phyloP scores from a whole-genome alignment of 1,140 invertebrate species.

The Colletes gigas region DNA sequence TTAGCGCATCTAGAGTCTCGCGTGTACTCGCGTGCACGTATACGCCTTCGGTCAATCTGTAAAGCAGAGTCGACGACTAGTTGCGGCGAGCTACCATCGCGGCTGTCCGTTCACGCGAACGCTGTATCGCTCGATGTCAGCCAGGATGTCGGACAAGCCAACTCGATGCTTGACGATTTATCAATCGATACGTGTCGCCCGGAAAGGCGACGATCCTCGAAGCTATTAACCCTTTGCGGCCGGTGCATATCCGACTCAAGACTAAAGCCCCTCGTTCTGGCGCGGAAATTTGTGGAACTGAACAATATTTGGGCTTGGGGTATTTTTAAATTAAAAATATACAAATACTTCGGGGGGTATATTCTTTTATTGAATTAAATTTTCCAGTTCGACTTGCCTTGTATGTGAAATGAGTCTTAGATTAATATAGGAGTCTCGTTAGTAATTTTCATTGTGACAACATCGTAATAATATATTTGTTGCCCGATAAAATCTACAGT shows the following conservation, averaged over 20 bases:
- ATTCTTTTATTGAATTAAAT: too few species aligned
- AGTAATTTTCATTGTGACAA: too few species aligned
- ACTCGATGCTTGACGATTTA: slow-evolving; percentile 49
- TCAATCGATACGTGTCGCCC: slow-evolving; percentile 37
- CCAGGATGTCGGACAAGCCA: slow-evolving; percentile 49
- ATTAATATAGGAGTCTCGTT: too few species aligned
- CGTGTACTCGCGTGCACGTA: slow-evolving; percentile 11
- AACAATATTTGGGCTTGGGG: too few species aligned
- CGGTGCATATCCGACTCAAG: neutral
- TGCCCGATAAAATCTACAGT: too few species aligned
- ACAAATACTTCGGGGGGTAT: too few species aligned
- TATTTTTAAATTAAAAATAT: too few species aligned
- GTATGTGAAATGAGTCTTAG: too few species aligned
- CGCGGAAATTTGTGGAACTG: too few species aligned
- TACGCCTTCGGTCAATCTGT: slow-evolving; percentile 63
- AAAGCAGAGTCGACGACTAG: slow-evolving; percentile 63
- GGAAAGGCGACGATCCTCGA: slow-evolving; percentile 9
- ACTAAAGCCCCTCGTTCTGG: too few species aligned
- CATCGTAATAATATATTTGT: too few species aligned
- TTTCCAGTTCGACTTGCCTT: too few species aligned
- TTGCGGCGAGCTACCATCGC: slow-evolving; percentile 58
- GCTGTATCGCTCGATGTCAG: slow-evolving; percentile 45
- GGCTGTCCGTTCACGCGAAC: slow-evolving; percentile 55
- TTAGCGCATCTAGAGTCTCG: slow-evolving; percentile 49
- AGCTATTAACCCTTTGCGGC: slow-evolving; percentile 18